Percentiles rank a stretch among this genome's conserved stretches.
phyloP scores from a whole-genome alignment of 2,888 invertebrate genomes.

The Orchestes rusci region DNA sequence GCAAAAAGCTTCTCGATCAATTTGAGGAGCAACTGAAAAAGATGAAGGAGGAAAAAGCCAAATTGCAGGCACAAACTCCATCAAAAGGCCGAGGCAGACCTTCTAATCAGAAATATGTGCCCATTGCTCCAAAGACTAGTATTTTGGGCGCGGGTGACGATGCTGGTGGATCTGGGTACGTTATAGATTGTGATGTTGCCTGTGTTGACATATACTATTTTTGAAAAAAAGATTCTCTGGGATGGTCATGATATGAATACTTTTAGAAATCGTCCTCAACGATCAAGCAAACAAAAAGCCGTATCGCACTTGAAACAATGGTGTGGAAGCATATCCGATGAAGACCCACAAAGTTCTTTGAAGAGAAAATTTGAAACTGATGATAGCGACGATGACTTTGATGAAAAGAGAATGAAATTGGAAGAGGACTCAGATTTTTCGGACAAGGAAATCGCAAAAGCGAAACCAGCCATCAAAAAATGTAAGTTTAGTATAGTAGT shows the following conservation, averaged over 20 bases:
- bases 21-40: constrained; percentile 73
- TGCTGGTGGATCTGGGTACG: constrained; percentile 15
- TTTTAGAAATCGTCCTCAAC: constrained; percentile 52
- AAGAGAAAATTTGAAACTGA: constrained; percentile 31
- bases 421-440: constrained; percentile 40
- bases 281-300: constrained; percentile 75
- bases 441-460: constrained; percentile 25
- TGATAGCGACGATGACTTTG: constrained; percentile 40
- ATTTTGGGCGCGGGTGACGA: constrained; percentile 10
- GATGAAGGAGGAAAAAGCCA: constrained; percentile 49
- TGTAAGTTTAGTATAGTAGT: constrained; percentile 11
- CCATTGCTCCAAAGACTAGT: constrained; percentile 16
- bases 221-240: background rate
- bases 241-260: too few relatives aligned
- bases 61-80: constrained; percentile 39
- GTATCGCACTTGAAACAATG: constrained; percentile 78
- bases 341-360: constrained; percentile 33
- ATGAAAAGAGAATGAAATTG: constrained; percentile 41
- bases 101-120: constrained; percentile 15
- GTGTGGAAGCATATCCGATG: constrained; percentile 62
- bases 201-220: too few relatives aligned
- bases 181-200: too few relatives aligned
- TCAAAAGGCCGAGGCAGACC: constrained; percentile 40
- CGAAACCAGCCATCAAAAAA: constrained; percentile 21
- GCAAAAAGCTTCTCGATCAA: constrained; percentile 68